Evolutionary conservation across 1,140 invertebrate species (phyloP), one percentile per base, ranked within the genome.

Genomic region (Rhagoletis zephyria): DNA sequence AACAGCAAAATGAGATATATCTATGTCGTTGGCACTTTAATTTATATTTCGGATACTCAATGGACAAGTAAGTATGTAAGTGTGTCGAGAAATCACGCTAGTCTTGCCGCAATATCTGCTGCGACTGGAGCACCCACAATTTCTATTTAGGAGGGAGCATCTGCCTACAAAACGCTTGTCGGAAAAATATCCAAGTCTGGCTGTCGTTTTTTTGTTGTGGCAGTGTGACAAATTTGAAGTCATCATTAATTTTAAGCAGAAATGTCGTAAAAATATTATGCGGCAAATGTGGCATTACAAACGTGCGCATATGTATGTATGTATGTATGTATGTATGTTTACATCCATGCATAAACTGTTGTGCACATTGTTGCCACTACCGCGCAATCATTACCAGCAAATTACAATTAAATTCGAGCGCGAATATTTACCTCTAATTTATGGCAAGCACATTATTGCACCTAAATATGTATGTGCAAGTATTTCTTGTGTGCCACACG

Each of bases 221-320:
- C 74, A 81, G 74, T 81, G 74, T 81, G 74, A 81, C 74, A 81
- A 81, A 81, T 81, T 81, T 16, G 74, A 81, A 81, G 74, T 81
- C 74, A 81, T 81, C 48, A 81, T 56, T 81, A 81, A 81, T 81
- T 81, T 81, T 81, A 81, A 56, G 74, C 45, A 56, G 74, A 81
- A 81, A 81, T 81, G 74, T 81, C 74, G 74, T 81, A 81, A 81
- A 81, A 81, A 81, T 81, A 81, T 81, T 81, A 81, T 59, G 48
- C 74, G 74, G 74, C 51, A 30, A 81, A 81, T 81, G 74, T 56
- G 45, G 48, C 51, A 81, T 81, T 81, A 56, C 16, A 81, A 81
- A 81, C 74, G 9, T 81, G 12, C 42, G 6, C n/a, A 51, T 56
- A 12, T 16, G 56, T 9, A 56, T 40, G 30, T 4, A 67, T 3